These are phyloP conservation scores for Macaca fascicularis DNA, from an alignment of 2,113 vertebrate species.

Conservation along the genomic window T2T-MFA8v1.1 NC_088379.1:15588501-15589000, in stretches of 20 bases:
- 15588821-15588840: neutral
- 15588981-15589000: rapidly evolving
- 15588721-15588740: neutral
- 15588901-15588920: neutral
- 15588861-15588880: neutral
- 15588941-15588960: neutral
- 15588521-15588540: neutral
- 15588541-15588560: neutral
- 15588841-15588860: neutral
- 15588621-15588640: neutral
- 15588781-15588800: neutral
- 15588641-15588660: neutral
- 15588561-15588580: neutral
- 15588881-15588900: neutral
- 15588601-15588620: neutral
- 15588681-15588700: neutral
- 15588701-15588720: neutral
- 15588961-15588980: rapidly evolving
- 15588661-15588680: neutral
- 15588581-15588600: neutral
- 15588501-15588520: neutral
- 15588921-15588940: neutral
- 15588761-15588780: neutral
- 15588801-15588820: neutral
- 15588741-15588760: neutral